Base-by-base conservation (phyloP, 2,888 invertebrate genomes). In the Agrotis exclamationis region DNA sequence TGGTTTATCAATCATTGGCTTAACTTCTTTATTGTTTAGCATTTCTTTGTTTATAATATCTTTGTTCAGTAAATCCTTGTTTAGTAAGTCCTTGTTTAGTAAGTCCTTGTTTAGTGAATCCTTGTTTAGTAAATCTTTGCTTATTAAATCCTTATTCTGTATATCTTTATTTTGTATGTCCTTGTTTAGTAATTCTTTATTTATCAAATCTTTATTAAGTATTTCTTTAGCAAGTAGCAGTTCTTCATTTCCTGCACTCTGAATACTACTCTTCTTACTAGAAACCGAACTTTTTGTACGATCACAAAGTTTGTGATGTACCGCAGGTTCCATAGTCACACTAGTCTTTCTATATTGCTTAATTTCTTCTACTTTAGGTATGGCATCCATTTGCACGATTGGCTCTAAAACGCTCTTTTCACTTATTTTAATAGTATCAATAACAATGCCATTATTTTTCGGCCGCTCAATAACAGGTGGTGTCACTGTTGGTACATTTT, bases 221-320 rank as follows among this genome's bases (percentile, higher is more conserved):
- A 80, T 39, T 44, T 79, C 79, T 78, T 93, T 94, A 33, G 79
- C 69, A 64, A 88, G 82, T n/a, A 91, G 84, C 59, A 90, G 79
- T 76, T 94, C 95, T n/a, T 95, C 95, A 77, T 93, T 90, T 14
- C 82, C 91, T 60, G 88, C 85, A 77, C 95, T 95, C 48, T 90
- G 92, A 76, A 90, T 89, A 80, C 95, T 95, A 86, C 95, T 95
- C 85, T 93, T 95, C 78, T 94, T 94, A 73, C 96, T 96, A 39
- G 95, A 94, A 68, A 94, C 89, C 0, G 95, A 93, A 77, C 92
- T 93, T 84, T 93, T 94, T 47, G 96, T 95, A 56, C 95, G 93
- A 85, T 97, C 97, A 87, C 97, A 97, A 20, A 97, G 92, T 65
- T 97, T 96, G 85, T 97, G 97, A 88, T 97, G 97, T 0, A 97